phyloP scores from a whole-genome alignment of 2,797 vertebrate genomes.

The Sciaenops ocellatus region DNA sequence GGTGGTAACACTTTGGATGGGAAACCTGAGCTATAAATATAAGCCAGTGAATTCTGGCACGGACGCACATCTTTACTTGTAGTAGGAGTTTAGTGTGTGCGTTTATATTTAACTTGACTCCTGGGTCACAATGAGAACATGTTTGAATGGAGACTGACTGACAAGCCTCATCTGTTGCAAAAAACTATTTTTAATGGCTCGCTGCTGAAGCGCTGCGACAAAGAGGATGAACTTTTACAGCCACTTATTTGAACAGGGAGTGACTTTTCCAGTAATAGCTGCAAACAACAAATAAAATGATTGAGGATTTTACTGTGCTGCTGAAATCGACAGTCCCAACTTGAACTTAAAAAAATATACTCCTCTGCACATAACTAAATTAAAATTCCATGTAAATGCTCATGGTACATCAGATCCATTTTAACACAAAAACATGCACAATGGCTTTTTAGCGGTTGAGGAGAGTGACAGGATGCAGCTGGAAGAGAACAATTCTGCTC shows the following conservation, averaged over 20 bases:
- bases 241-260: slow-evolving; percentile 5
- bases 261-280: background rate
- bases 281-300: background rate
- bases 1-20: slow-evolving; percentile 51
- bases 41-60: slow-evolving; percentile 60
- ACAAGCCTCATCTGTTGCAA: slow-evolving; percentile 64
- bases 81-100: slow-evolving; percentile 23
- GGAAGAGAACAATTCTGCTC: slow-evolving; percentile 72
- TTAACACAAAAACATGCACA: background rate
- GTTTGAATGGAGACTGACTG: slow-evolving; percentile 58
- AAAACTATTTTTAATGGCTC: slow-evolving; percentile 70
- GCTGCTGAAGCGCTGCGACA: slow-evolving; percentile 35
- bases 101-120: slow-evolving; percentile 62
- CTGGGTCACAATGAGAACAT: slow-evolving; percentile 60
- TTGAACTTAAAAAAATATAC: slow-evolving; percentile 22
- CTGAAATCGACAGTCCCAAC: slow-evolving; percentile 10
- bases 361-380: slow-evolving; percentile 23
- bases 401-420: background rate
- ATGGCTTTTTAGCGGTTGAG: slow-evolving; percentile 74
- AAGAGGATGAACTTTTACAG: slow-evolving; percentile 13
- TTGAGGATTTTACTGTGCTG: slow-evolving; percentile 6
- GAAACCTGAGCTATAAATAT: slow-evolving; percentile 74
- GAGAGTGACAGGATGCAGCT: slow-evolving; percentile 81
- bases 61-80: slow-evolving; percentile 28
- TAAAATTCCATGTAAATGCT: background rate